Conservation (phyloP, 2,797 vertebrate species). For the Glyptemys insculpta region DNA sequence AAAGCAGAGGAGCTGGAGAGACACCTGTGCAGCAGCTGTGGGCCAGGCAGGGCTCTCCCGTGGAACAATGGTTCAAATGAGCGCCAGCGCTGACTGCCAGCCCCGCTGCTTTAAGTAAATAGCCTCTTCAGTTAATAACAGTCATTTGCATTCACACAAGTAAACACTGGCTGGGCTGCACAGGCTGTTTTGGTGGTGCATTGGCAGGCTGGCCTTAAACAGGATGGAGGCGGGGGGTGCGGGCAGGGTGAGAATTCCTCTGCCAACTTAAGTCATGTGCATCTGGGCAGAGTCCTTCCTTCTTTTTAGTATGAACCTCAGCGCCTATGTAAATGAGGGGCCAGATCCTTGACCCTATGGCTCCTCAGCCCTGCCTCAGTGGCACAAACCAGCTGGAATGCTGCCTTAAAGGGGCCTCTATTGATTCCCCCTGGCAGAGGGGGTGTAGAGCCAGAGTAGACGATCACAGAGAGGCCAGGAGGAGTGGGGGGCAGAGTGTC, state of each 20-base stretch:
- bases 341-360: slow-evolving; percentile 48
- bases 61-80: neutral
- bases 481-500: neutral
- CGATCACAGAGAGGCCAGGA: slow-evolving; percentile 26
- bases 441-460: slow-evolving; percentile 8
- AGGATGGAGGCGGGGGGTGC: neutral
- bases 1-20: neutral
- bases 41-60: neutral
- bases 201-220: neutral
- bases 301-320: slow-evolving; percentile 54
- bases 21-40: neutral
- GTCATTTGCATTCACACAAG: slow-evolving; percentile 19
- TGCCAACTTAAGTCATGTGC: slow-evolving; percentile 17
- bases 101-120: slow-evolving; percentile 17
- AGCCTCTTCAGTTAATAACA: neutral
- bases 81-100: neutral
- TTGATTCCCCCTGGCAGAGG: neutral
- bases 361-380: neutral
- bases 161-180: neutral
- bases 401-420: slow-evolving; percentile 49
- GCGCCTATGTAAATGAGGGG: slow-evolving; percentile 33
- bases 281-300: slow-evolving; percentile 65
- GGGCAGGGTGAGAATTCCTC: slow-evolving; percentile 70
- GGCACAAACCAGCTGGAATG: slow-evolving; percentile 64
- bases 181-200: slow-evolving; percentile 36